phyloP scores from a whole-genome alignment of 1,140 invertebrate genomes.

The Ceratina australensis region DNA sequence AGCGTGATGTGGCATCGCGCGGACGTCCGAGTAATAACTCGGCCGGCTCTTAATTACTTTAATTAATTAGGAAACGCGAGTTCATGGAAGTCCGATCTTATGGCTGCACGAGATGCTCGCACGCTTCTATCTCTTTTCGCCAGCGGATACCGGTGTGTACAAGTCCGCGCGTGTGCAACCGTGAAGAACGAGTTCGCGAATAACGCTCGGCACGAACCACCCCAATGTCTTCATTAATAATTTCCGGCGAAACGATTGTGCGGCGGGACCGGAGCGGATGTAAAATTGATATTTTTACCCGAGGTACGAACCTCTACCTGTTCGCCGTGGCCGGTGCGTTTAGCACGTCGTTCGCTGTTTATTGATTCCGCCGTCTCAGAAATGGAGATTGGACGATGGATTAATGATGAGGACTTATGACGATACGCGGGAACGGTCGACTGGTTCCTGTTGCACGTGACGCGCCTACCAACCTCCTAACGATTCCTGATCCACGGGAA shows the following conservation, averaged over 20 bases:
- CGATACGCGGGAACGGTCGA: not conserved
- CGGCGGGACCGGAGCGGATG: slow-evolving; percentile 9
- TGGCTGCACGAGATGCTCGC: not conserved
- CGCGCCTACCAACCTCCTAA: not conserved
- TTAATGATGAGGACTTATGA: slow-evolving; percentile 9
- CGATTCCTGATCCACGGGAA: not conserved
- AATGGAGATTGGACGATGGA: slow-evolving; percentile 21
- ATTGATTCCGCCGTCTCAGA: slow-evolving; percentile 1
- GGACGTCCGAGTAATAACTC: slow-evolving; percentile 73
- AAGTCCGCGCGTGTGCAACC: not conserved
- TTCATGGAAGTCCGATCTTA: slow-evolving; percentile 75
- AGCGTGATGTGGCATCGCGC: slow-evolving; percentile 66
- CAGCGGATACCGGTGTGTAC: not conserved
- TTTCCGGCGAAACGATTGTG: slow-evolving; percentile 37
- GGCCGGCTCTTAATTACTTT: slow-evolving; percentile 75
- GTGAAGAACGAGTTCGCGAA: slow-evolving; percentile 26
- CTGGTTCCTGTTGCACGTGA: not conserved
- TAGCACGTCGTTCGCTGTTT: not conserved
- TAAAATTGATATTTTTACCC: slow-evolving; percentile 34
- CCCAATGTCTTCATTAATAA: slow-evolving; percentile 61
- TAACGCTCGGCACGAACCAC: slow-evolving; percentile 21
- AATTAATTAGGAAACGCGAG: slow-evolving; percentile 76
- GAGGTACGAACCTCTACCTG: not conserved
- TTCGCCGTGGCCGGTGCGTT: not conserved
- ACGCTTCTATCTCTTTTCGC: not conserved